These are phyloP conservation scores for Drosophila demipolita DNA, from an alignment of 2,888 invertebrate genomes.

Conservation along the genomic window DNA sequence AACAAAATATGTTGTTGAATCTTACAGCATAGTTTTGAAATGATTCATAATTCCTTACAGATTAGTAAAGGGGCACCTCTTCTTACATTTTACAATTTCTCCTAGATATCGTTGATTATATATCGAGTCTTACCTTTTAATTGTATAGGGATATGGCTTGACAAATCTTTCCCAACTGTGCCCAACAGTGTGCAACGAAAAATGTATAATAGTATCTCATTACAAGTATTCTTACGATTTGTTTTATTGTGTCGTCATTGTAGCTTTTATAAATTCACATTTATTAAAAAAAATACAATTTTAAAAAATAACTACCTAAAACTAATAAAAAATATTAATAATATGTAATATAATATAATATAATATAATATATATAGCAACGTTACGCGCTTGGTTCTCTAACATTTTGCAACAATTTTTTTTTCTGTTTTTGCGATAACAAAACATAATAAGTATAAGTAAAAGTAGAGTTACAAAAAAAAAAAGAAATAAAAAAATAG, in stretches of 20 bases:
- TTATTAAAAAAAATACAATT: conserved; percentile 76
- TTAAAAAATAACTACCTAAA: conserved; percentile 77
- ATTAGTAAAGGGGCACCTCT: neutral
- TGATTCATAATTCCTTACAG: neutral
- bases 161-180: neutral
- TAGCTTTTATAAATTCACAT: conserved; percentile 71
- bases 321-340: conserved; percentile 75
- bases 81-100: neutral
- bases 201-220: conserved; percentile 32
- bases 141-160: neutral
- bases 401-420: conserved; percentile 67
- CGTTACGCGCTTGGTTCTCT: conserved; percentile 74
- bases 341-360: conserved; percentile 48
- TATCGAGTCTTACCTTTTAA: neutral
- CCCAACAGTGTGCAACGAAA: neutral
- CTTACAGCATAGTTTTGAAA: neutral
- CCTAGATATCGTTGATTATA: neutral
- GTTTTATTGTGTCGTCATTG: conserved; percentile 72
- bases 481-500: conserved; percentile 42
- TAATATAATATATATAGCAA: conserved; percentile 68
- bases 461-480: conserved; percentile 46
- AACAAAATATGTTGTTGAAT: neutral
- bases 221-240: conserved; percentile 61
- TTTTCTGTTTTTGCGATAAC: conserved; percentile 47
- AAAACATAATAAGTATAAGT: conserved; percentile 52